Evolutionary conservation across 2,888 invertebrate genomes (phyloP), one percentile per base, ranked within the genome.

Genomic region (Urechis unicinctus): DNA sequence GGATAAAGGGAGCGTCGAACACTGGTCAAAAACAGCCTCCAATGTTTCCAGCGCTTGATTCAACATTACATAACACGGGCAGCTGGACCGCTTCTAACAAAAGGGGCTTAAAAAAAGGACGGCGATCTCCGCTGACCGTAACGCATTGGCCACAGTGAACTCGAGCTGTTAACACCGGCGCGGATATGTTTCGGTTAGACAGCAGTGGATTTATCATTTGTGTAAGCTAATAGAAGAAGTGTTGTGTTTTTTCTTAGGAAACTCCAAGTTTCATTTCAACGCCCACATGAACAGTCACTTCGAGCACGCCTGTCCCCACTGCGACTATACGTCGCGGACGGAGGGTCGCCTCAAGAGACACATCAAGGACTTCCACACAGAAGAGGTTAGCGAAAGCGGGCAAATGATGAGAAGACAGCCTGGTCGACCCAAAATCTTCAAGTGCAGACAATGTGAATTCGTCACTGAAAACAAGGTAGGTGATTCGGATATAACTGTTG

Each of bases 361-460:
- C 77, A 73, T 83, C 70, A 76, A 79, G 56, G 81, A 81, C 60
- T 80, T 79, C 55, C 60, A 60, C 48, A 22, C 30, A 2, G 52
- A 52, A 24, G 49, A 53, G 29, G 17, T 22, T 21, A 46, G 46
- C 3, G 43, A 51, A 3, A 24, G 17, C 9, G 17, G 22, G 44
- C 29, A n/a, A 44, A 1, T 25, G 43, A 22, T 5, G 6, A 17
- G 30, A n/a, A 5, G 30, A 57, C 61, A 22, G 46, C 56, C n/a
- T 24, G 29, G 31, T 47, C 49, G 50, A 68, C 77, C 80, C 41
- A 95, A 94, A 79, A 86, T 86, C 0, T 89, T 89, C 78, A 88
- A 88, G 71, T 97, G 97, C 81, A 95, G 95, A 73, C 90, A 92
- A 65, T 97, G 97, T 74, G 85, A 85, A 52, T 88, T 87, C 66